Base-by-base conservation (phyloP, 2,888 invertebrate species). In the Caenorhabditis zanzibari region DNA sequence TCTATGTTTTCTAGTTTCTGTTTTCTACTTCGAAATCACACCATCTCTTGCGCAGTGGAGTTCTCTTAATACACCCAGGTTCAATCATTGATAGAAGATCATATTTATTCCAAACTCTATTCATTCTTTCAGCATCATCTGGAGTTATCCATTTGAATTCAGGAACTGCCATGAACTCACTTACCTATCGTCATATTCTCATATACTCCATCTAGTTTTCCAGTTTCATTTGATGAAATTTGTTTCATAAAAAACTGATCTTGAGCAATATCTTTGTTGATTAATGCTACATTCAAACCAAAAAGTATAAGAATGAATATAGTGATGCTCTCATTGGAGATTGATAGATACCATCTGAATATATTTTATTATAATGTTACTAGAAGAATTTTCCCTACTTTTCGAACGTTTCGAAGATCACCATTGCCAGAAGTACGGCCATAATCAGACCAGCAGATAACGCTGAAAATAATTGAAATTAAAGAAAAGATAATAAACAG, bases 261-360 rank as follows among this genome's bases (percentile, higher is more conserved):
- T 66, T 32, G 19, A 32, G 41, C 41, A n/a, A 26, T 49, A 32
- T 66, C 66, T 16, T 49, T 49, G 32, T 66, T 47, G 19, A 66
- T 19, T 26, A 66, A 19, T 1, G 19, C 49, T 9, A 49, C 49
- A 16, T 26, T 44, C 4, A 44, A 9, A 1, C 26, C n/a, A n/a
- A 63, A 26, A 14, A 63, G 26, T 41, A 22, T 6, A 1, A 63
- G 3, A 16, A 35, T 63, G 26, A 63, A 16, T 26, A 44, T 24
- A 4, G 22, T 7, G 24, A 63, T 24, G n/a, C 10, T 41, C 32
- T 16, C 14, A 26, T 44, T 66, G 28, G 64, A 66, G 16, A 66
- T 12, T 9, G 64, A 28, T n/a, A 66, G 64, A 19, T 66, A 66
- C 49, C 64, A 66, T 66, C 64, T 66, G 64, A 24, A 35, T 2